Evolutionary conservation across 2,797 vertebrate genomes (phyloP), one percentile per base, ranked within the genome.

Genomic region (Synanceia verrucosa): DNA sequence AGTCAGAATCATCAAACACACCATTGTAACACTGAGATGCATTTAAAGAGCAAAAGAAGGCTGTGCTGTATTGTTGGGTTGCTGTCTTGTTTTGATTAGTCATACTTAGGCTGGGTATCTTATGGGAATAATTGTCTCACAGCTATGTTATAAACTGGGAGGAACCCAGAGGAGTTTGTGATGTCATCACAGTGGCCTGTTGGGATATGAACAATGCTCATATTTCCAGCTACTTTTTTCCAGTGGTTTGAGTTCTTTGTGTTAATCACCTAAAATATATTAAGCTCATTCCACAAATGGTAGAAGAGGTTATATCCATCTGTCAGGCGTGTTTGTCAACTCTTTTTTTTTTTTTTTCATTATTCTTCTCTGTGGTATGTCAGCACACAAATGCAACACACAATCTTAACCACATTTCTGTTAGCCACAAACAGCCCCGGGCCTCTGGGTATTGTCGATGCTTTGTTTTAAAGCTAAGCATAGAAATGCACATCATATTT

Each of bases 51-150:
- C n/a, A 52, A 31, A 43, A 62, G 23, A 34, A 59, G 19, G 66
- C 73, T 57, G 12, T 57, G 52, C 58, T 26, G 56, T 43, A 56
- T 59, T 77, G 76, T 70, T 67, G 39, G 52, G 41, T 64, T 48
- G 41, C 68, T 63, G 72, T 51, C 58, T 76, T 84, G 69, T 78
- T 83, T 83, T 83, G 70, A 85, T 88, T 87, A 85, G 79, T 88
- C 76, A 83, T 73, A 55, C 64, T 63, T 39, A 85, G 79, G 71
- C 53, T 56, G 70, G 48, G 77, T 77, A 36, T 77, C 85, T 79
- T 67, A 33, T 56, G 84, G 77, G 83, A 87, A 88, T 83, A 65
- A 67, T 74, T 79, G 76, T 88, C 81, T 90, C 79, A 73, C 34
- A 75, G 74, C 80, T 88, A 43, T 62, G 48, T 72, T 82, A 62